These are phyloP conservation scores for Myrmecobius fasciatus DNA, from an alignment of 2,113 vertebrate genomes.

Conservation along the genomic window DNA sequence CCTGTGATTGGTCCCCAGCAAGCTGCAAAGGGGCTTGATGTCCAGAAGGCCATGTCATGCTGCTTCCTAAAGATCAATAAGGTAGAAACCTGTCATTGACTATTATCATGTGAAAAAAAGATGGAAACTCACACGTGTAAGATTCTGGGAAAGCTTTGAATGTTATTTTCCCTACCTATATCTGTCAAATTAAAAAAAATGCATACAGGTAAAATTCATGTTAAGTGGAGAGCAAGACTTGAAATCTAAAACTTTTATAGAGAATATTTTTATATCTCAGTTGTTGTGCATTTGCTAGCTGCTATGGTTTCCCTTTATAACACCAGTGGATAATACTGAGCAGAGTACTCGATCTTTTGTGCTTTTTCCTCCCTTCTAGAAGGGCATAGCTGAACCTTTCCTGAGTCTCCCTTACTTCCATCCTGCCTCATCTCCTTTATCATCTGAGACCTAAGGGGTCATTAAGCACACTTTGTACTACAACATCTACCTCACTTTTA, in stretches of 20 bases:
- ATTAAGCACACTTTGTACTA: not conserved
- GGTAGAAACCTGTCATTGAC: not conserved
- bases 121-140: not conserved
- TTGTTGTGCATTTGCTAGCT: not conserved
- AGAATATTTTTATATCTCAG: not conserved
- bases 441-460: not conserved
- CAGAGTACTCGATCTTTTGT: not conserved
- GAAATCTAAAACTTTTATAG: not conserved
- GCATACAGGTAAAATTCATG: not conserved
- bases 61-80: not conserved
- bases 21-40: not conserved
- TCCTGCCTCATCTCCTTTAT: not conserved
- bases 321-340: not conserved
- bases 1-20: not conserved
- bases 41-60: not conserved
- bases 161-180: not conserved
- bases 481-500: not conserved
- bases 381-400: not conserved
- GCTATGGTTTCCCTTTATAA: not conserved
- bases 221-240: not conserved
- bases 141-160: not conserved
- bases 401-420: not conserved
- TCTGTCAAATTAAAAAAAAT: not conserved
- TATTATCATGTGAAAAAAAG: not conserved
- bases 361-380: not conserved